Evolutionary conservation across 2,797 vertebrate species (phyloP).

Genomic region (Rhinogobio ventralis): DNA sequence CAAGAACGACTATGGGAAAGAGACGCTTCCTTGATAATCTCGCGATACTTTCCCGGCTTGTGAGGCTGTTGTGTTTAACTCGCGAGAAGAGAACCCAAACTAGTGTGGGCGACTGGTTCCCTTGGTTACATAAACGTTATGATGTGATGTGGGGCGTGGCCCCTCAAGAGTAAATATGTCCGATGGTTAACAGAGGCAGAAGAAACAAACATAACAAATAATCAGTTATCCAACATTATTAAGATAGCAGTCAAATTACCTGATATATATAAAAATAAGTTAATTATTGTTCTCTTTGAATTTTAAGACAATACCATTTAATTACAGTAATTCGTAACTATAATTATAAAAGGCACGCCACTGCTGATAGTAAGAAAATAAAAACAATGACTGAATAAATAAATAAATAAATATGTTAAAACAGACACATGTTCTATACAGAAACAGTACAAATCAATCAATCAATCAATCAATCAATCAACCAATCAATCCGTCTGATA

Average conservation of each 20-base stretch:
- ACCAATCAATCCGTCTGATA: no score
- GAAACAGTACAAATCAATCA: no score
- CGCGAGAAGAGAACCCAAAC: slow-evolving; percentile 46
- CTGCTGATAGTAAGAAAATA: background rate
- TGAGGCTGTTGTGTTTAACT: background rate
- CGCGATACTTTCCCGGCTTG: slow-evolving; percentile 23
- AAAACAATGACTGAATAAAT: no score
- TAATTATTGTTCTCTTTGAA: background rate
- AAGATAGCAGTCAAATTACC: background rate
- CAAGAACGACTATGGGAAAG: background rate
- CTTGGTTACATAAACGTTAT: slow-evolving; percentile 61
- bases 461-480: no score
- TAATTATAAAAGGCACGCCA: background rate
- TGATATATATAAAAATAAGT: background rate
- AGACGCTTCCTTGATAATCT: background rate
- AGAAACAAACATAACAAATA: background rate
- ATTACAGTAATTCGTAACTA: background rate
- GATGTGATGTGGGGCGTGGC: slow-evolving; percentile 28
- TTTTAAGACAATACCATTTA: background rate
- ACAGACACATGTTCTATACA: no score
- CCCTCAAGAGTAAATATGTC: background rate
- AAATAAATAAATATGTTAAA: no score
- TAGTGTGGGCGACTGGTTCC: slow-evolving; percentile 52
- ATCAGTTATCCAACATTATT: background rate
- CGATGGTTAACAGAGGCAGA: background rate